Evolutionary conservation across 2,797 vertebrate genomes (phyloP), one percentile per base, ranked within the genome.

Genomic region (Trachops cirrhosus): DNA sequence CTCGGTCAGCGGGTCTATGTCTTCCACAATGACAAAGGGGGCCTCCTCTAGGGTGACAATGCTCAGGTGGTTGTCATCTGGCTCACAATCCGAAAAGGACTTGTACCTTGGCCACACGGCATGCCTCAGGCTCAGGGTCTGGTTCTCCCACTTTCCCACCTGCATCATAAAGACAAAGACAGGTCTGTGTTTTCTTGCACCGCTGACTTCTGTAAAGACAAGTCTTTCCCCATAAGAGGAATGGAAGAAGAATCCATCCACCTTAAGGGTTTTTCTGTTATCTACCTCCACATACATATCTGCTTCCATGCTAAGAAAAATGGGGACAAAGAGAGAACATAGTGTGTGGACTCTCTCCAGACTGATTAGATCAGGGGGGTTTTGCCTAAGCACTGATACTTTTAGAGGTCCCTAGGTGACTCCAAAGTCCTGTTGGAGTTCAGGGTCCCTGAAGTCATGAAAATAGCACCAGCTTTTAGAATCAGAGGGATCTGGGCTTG

Each of bases 11-110:
- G 99, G 98, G 96, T 99, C 99, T 86, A 99, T 99, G n/a, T 99
- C 99, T 96, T 99, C 99, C 91, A 99, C 99, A 0, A 99, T 99
- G 87, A 99, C 99, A 37, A 99, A 99, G 3, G 99, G 99, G 64
- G 99, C 99, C 98, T 99, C 99, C 98, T 99, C 99, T 92, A 99
- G 97, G n/a, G 99, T 99, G 97, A 99, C 99, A 5, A 99, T 99
- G 98, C 99, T 99, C 98, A 99, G 98, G 92, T 99, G 99, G 98
- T 99, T 99, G 98, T 99, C 99, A 0, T 99, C 99, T 0, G 99
- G 99, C 96, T 99, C 99, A 0, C 99, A 99, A 91, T 99, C 99
- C 0, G 99, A 99, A 0, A 99, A 99, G 16, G 99, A 99, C 98
- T 99, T 99, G 98, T 99, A 99, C 80, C 99, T 98, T 0, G 99